Conservation (phyloP, 1,140 invertebrate genomes). For the Drosophila pachea region DNA sequence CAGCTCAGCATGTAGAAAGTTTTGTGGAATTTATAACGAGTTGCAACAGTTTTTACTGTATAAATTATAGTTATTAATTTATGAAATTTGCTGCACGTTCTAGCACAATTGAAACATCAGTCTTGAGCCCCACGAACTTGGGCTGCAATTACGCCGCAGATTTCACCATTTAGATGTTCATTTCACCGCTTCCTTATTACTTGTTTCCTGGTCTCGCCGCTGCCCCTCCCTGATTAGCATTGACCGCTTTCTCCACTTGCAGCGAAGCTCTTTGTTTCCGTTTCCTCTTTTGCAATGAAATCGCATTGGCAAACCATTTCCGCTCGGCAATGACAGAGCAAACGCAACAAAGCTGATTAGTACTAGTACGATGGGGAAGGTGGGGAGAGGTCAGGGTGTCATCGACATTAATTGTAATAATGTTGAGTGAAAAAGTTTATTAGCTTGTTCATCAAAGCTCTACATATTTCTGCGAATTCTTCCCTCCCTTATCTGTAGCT, state of each 20-base stretch:
- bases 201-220: conserved; percentile 9
- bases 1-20: conserved; percentile 43
- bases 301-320: conserved; percentile 15
- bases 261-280: conserved; percentile 1
- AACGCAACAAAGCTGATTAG: neutral
- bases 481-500: neutral
- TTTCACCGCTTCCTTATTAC: conserved; percentile 9
- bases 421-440: too few relatives aligned
- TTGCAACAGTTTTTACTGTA: conserved; percentile 47
- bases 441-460: too few relatives aligned
- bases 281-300: conserved; percentile 1
- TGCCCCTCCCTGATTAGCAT: conserved; percentile 7
- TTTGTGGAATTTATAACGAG: conserved; percentile 59
- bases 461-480: too few relatives aligned
- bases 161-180: conserved; percentile 8
- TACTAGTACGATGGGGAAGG: too few relatives aligned
- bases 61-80: conserved; percentile 69
- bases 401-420: too few relatives aligned
- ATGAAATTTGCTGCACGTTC: conserved; percentile 44
- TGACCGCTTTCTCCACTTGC: conserved; percentile 1
- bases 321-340: neutral
- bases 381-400: too few relatives aligned
- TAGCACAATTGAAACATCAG: conserved; percentile 43
- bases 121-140: neutral
- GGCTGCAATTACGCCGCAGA: neutral